Percentiles rank a stretch among this genome's conserved stretches.
Conservation (phyloP, 2,113 vertebrate species). For the Notothenia rossii region DNA sequence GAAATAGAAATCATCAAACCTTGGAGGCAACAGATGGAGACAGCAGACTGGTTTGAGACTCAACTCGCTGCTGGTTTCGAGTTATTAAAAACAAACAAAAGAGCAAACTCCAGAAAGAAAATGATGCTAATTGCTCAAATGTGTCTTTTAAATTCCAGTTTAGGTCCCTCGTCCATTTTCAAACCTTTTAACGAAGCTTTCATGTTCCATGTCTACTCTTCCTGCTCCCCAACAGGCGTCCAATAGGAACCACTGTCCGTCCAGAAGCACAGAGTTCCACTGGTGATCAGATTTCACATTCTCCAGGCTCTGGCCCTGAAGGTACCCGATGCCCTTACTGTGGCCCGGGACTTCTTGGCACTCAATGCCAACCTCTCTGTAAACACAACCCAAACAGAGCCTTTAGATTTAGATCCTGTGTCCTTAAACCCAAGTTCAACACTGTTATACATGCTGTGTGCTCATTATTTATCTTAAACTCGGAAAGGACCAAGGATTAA, state of each 20-base stretch:
- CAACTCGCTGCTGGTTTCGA: constrained; percentile 8
- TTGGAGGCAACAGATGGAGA: constrained; percentile 66
- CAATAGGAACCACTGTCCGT: constrained; percentile 84
- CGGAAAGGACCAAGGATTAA: not conserved
- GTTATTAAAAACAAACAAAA: not conserved
- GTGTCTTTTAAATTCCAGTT: no score
- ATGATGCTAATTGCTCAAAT: no score
- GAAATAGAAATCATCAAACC: constrained; percentile 87
- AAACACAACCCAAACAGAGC: constrained; percentile 44
- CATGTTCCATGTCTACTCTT: constrained; percentile 79
- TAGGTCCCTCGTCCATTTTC: not conserved
- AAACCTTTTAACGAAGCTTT: constrained; percentile 86
- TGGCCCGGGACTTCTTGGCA: constrained; percentile 82
- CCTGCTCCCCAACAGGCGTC: constrained; percentile 89
- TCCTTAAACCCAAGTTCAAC: not conserved
- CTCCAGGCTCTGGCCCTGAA: constrained; percentile 70
- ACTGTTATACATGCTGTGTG: no score
- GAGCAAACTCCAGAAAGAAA: not conserved
- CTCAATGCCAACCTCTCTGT: constrained; percentile 80
- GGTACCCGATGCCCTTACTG: constrained; percentile 82
- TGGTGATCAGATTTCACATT: constrained; percentile 86
- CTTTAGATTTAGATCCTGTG: not conserved
- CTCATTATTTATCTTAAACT: not conserved
- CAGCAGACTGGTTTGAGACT: constrained; percentile 34
- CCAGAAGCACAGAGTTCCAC: constrained; percentile 85